Percentiles rank a stretch among this genome's conserved stretches.
These are phyloP conservation scores for Pomacea maculata DNA, from an alignment of 1,140 invertebrate species.

Conservation along the genomic window DNA sequence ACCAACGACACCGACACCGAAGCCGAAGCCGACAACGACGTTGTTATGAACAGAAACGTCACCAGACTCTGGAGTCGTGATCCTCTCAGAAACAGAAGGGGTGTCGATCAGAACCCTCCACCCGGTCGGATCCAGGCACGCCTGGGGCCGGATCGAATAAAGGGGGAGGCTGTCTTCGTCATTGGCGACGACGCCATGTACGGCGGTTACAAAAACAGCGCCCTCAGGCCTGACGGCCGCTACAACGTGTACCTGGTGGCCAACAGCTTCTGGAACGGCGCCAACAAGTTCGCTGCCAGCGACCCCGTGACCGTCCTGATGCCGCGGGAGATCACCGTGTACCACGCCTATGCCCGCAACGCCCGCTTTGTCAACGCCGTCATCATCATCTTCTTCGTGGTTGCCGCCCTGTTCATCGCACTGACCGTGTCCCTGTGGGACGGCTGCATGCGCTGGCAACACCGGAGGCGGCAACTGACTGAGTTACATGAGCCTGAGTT, in stretches of 20 bases:
- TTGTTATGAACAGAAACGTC: too few species aligned
- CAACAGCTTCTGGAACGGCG: slow-evolving; percentile 11
- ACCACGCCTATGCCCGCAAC: too few species aligned
- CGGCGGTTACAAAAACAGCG: not conserved
- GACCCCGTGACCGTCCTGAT: slow-evolving; percentile 1
- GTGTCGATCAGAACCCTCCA: not conserved
- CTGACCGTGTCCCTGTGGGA: not conserved
- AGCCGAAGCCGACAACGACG: too few species aligned
- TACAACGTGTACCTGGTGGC: slow-evolving; percentile 13
- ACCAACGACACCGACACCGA: too few species aligned
- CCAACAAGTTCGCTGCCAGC: not conserved
- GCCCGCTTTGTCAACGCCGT: slow-evolving; percentile 1
- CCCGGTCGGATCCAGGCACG: slow-evolving; percentile 7
- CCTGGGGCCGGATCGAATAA: not conserved
- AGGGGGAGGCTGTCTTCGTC: not conserved
- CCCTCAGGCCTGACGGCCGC: not conserved
- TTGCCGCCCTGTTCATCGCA: not conserved
- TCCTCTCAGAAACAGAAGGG: slow-evolving; percentile 20
- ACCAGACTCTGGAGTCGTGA: too few species aligned
- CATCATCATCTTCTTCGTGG: not conserved
- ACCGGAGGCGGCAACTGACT: not conserved
- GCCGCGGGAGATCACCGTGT: slow-evolving; percentile 1
- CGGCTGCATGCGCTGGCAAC: not conserved
- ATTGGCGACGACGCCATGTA: slow-evolving; percentile 10
- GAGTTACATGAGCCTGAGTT: not conserved